A percentile compares a stretch with the other conserved stretches of the same genome.
phyloP scores from a whole-genome alignment of 2,113 vertebrate species.

The Rutilus rutilus region DNA sequence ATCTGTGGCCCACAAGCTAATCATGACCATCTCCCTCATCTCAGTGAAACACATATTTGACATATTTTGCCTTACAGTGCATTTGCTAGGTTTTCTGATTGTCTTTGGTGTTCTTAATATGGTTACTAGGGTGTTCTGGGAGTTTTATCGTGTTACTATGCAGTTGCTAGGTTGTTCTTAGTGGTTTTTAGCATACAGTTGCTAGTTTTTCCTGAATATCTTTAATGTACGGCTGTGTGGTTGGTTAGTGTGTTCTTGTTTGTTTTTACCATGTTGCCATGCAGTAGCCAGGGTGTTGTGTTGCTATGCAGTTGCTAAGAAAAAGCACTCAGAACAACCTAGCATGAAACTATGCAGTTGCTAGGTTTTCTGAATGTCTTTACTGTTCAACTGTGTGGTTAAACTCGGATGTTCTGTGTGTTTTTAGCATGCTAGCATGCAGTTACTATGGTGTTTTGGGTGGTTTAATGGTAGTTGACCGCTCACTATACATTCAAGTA shows the following conservation, averaged over 20 bases:
- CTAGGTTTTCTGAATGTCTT: not conserved
- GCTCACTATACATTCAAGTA: not conserved
- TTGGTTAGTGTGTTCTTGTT: not conserved
- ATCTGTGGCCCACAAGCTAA: slow-evolving; percentile 62
- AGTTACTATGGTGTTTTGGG: not conserved
- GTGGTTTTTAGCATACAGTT: not conserved
- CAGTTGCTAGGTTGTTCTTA: not conserved
- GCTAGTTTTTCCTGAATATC: not conserved
- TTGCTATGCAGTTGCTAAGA: no score
- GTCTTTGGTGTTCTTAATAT: not conserved
- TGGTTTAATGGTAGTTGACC: not conserved
- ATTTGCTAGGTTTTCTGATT: no score
- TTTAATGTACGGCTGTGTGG: not conserved
- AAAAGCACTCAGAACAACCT: no score
- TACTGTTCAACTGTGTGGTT: not conserved
- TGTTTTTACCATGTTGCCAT: not conserved
- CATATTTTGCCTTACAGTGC: not conserved
- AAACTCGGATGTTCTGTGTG: not conserved
- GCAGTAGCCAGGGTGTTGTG: not conserved
- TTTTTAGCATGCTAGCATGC: not conserved
- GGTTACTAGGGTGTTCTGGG: not conserved
- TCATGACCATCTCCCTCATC: slow-evolving; percentile 55
- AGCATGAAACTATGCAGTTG: not conserved
- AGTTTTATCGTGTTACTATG: not conserved
- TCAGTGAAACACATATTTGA: not conserved